A percentile compares a stretch with the other conserved stretches of the same genome.
These are phyloP conservation scores for Chrysolina oricalcia DNA, from an alignment of 2,888 invertebrate genomes.

Conservation along the genomic window DNA sequence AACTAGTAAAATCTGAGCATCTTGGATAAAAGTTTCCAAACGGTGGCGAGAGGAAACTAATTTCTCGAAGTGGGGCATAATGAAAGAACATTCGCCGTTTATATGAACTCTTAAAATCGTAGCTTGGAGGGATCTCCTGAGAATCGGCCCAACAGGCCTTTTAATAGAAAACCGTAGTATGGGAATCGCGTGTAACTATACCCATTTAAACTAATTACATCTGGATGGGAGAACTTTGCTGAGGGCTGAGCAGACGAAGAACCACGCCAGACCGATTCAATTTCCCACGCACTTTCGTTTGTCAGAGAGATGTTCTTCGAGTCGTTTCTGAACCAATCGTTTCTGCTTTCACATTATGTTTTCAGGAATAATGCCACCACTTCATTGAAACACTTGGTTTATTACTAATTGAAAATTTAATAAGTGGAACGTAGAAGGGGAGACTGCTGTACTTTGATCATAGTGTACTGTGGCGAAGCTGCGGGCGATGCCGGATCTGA, in stretches of 20 bases:
- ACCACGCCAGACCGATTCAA: slow-evolving; percentile 39
- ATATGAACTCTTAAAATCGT: slow-evolving; percentile 11
- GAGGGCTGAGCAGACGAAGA: slow-evolving; percentile 54
- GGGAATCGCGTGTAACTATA: slow-evolving; percentile 66
- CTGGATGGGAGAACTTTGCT: slow-evolving; percentile 60
- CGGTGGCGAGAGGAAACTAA: background rate
- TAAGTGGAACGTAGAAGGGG: too few species aligned
- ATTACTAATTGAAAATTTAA: too few species aligned
- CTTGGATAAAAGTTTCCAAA: background rate
- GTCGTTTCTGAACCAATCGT: background rate
- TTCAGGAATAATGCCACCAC: background rate
- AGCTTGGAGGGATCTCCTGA: slow-evolving; percentile 45
- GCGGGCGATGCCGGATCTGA: too few species aligned
- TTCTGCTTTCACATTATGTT: background rate
- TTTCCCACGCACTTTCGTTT: slow-evolving; percentile 3
- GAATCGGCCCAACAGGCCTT: slow-evolving; percentile 52
- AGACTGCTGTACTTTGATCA: too few species aligned
- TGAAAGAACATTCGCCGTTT: slow-evolving; percentile 4
- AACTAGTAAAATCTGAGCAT: background rate
- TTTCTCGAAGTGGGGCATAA: background rate
- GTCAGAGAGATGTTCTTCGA: background rate
- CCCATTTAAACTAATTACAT: slow-evolving; percentile 66
- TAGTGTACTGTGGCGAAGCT: too few species aligned
- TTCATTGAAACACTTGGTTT: too few species aligned
- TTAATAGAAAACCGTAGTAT: slow-evolving; percentile 67